Base-by-base conservation (phyloP, 2,113 vertebrate genomes). In the Psephotus haematonotus region DNA sequence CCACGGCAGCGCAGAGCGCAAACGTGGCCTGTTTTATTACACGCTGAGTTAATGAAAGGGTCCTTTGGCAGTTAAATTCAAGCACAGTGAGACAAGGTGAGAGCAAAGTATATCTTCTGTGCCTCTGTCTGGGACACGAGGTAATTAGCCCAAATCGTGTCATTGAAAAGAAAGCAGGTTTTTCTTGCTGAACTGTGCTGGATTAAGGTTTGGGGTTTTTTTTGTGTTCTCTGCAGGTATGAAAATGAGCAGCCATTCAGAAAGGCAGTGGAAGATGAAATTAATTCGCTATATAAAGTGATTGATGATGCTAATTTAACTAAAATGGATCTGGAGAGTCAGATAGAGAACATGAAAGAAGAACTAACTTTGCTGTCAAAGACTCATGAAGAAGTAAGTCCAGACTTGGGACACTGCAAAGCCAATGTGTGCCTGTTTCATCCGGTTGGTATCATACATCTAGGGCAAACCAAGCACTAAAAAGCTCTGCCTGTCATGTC, bases 231-330 rank as follows among this genome's bases (percentile, higher is more conserved):
- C 55, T 82, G 74, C 97, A 99, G 99, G 95, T 99, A 98, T 59
- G 98, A 99, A 97, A 99, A 98, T n/a, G 99, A 99, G 84, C 98
- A 99, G 90, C 98, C 98, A 3, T 99, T 99, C 96, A 97, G 98
- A 94, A 99, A 98, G 89, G 99, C 98, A 6, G 98, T 98, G 39
- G 98, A 99, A 97, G 99, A 99, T 62, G 99, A 99, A 98, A 99
- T 99, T 76, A 98, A 97, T 86, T 99, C 98, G 47, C 97, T 99
- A 25, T 98, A 99, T 96, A 99, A 99, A 97, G 98, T 99, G 95
- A 99, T 99, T 19, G 98, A 99, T 81, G 99, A 99, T 76, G 99
- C 99, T 33, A 97, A 98, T 91, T 97, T 98, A 88, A 98, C 98
- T n/a, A 99, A 98, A 97, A 97, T 95, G 11, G 99, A 99, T 85